Evolutionary conservation across 2,888 invertebrate genomes (phyloP).

Genomic region (Baronia brevicornis): DNA sequence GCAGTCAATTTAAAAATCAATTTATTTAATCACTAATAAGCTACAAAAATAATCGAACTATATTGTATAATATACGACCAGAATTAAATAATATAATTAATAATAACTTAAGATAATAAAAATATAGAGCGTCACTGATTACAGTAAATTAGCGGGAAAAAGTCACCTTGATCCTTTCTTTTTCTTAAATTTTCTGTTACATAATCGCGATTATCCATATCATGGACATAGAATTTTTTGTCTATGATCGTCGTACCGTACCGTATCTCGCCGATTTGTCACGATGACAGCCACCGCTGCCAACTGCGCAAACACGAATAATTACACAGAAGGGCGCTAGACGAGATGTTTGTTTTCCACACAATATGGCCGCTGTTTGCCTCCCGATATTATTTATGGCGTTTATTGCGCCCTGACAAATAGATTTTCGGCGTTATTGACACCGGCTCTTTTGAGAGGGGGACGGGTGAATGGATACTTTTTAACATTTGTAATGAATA

Average conservation of each 20-base stretch:
- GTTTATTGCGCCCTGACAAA: slow-evolving; percentile 28
- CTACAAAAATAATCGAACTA: too few species aligned
- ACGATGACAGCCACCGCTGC: slow-evolving; percentile 34
- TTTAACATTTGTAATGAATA: too few species aligned
- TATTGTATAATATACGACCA: too few species aligned
- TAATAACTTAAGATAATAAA: too few species aligned
- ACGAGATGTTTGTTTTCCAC: slow-evolving; percentile 31
- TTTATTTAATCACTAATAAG: too few species aligned
- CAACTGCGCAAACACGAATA: slow-evolving; percentile 36
- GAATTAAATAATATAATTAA: too few species aligned
- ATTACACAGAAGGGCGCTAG: slow-evolving; percentile 29
- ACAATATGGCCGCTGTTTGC: slow-evolving; percentile 31
- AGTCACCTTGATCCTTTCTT: too few species aligned
- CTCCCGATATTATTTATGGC: slow-evolving; percentile 31
- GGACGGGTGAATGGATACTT: slow-evolving; percentile 1
- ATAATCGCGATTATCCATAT: neutral
- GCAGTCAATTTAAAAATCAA: too few species aligned
- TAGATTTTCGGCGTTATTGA: slow-evolving; percentile 30
- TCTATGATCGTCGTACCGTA: slow-evolving; percentile 1
- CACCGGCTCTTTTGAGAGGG: slow-evolving; percentile 22
- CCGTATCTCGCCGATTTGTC: slow-evolving; percentile 42
- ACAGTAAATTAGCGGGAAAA: too few species aligned
- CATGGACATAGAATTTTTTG: neutral
- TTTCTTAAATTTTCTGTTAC: neutral
- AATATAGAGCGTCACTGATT: too few species aligned